Percentiles rank a stretch among this genome's conserved stretches.
Evolutionary conservation across 2,797 vertebrate genomes (phyloP).

Genomic region (Mormyrus proboscirostris): DNA sequence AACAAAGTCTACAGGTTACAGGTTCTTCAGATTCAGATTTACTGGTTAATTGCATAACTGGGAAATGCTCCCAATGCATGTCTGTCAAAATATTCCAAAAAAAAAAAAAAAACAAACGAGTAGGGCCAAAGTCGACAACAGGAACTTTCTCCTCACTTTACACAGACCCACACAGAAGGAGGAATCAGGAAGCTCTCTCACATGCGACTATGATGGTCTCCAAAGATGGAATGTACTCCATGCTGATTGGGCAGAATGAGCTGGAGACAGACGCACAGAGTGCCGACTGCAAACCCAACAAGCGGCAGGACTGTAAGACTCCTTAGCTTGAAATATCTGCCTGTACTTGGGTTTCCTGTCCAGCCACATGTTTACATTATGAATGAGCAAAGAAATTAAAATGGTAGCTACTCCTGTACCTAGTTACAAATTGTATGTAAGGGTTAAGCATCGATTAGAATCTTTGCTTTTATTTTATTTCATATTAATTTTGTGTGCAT

Average conservation of each 20-base stretch:
- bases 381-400: neutral
- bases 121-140: neutral
- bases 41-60: neutral
- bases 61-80: neutral
- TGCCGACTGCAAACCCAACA: neutral
- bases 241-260: neutral
- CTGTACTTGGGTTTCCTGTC: neutral
- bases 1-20: neutral
- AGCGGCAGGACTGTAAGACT: neutral
- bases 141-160: neutral
- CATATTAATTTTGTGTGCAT: neutral
- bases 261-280: neutral
- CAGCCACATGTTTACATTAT: neutral
- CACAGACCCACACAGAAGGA: neutral
- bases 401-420: neutral
- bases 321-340: neutral
- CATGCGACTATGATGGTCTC: neutral
- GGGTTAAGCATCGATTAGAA: neutral
- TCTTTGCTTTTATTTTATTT: neutral
- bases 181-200: too few species aligned
- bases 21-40: neutral
- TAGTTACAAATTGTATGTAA: neutral
- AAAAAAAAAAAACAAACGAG: neutral
- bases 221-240: neutral
- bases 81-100: neutral